A percentile compares a stretch with the other conserved stretches of the same genome.
Conservation (phyloP, 2,797 vertebrate genomes). For the Podarcis siculus region DNA sequence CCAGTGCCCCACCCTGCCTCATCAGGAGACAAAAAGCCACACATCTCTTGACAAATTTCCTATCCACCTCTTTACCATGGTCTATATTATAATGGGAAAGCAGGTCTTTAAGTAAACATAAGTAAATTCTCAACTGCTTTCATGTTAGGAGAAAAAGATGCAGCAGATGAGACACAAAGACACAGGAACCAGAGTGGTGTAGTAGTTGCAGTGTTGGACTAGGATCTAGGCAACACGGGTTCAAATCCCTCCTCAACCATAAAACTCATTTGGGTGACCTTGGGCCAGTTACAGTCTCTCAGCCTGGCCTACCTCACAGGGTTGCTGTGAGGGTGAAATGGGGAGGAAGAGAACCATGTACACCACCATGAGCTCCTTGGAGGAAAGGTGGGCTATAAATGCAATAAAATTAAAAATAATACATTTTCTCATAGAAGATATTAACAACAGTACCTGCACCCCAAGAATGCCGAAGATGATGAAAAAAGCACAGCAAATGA, state of each 20-base stretch:
- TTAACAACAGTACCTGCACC: slow-evolving; percentile 86
- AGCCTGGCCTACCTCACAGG: no score
- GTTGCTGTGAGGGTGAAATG: no score
- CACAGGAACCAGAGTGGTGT: no score
- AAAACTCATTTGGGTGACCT: no score
- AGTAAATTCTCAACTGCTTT: background rate
- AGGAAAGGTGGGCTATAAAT: background rate
- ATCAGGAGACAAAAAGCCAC: background rate
- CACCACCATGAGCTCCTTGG: no score
- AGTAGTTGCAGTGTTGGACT: no score
- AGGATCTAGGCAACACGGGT: no score
- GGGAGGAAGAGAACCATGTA: background rate
- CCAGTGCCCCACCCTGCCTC: no score
- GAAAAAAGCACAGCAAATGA: slow-evolving; percentile 98
- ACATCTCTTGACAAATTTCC: slow-evolving; percentile 7
- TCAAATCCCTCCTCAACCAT: no score
- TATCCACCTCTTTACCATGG: background rate
- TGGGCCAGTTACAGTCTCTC: no score
- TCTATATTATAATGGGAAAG: background rate
- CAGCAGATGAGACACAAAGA: no score
- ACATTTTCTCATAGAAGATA: background rate
- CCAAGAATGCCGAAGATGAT: slow-evolving; percentile 98
- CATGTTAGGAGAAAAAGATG: background rate
- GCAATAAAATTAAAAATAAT: background rate
- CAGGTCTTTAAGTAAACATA: background rate